Conservation (phyloP, 1,140 invertebrate genomes). For the Bombus polaris region DNA sequence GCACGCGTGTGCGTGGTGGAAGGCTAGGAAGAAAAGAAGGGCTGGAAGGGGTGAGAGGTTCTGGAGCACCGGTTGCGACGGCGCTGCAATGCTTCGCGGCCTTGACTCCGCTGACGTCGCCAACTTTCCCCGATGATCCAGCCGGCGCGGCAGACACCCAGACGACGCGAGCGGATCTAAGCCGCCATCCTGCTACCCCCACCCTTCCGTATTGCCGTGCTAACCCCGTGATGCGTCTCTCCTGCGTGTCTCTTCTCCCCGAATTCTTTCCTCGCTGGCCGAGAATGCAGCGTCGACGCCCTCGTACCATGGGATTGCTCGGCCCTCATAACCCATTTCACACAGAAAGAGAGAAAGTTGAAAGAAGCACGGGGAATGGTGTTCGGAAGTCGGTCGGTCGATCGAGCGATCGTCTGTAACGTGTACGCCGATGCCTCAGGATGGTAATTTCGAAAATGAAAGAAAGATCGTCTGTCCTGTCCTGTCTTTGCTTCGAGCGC, state of each 20-base stretch:
- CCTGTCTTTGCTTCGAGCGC: too few relatives aligned
- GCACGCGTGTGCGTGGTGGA: slow-evolving; percentile 34
- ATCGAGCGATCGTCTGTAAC: neutral
- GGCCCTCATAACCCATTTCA: slow-evolving; percentile 68
- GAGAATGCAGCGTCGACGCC: slow-evolving; percentile 39
- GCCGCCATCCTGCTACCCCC: neutral
- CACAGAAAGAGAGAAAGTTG: neutral
- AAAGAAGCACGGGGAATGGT: neutral
- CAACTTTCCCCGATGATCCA: slow-evolving; percentile 74
- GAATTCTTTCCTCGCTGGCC: slow-evolving; percentile 55
- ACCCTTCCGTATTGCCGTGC: neutral
- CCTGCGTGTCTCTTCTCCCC: slow-evolving; percentile 10
- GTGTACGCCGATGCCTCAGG: too few relatives aligned
- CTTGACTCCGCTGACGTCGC: slow-evolving; percentile 76
- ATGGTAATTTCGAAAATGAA: too few relatives aligned
- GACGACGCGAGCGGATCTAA: slow-evolving; percentile 55
- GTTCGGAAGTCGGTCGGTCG: slow-evolving; percentile 31
- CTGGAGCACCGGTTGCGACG: slow-evolving; percentile 53
- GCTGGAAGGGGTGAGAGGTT: neutral
- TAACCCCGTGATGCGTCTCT: slow-evolving; percentile 1
- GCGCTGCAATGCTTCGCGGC: slow-evolving; percentile 72
- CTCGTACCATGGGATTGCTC: slow-evolving; percentile 37
- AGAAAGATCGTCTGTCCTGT: too few relatives aligned
- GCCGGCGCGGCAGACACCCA: slow-evolving; percentile 57
- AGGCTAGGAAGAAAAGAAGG: slow-evolving; percentile 31